These are phyloP conservation scores for Dryobotodes eremita DNA, from an alignment of 2,888 invertebrate species.

Conservation along the genomic window DNA sequence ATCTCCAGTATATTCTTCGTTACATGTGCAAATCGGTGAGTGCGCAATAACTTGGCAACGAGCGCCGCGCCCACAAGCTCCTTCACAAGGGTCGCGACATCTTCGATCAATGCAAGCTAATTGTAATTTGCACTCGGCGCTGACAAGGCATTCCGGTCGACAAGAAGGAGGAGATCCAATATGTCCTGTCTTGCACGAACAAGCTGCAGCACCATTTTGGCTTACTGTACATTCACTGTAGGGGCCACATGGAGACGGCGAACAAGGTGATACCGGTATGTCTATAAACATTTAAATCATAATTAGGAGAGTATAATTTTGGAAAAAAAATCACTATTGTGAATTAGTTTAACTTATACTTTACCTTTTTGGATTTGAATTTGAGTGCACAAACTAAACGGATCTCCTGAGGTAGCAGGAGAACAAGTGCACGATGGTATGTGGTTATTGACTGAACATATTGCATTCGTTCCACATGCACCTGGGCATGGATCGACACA, in stretches of 20 bases:
- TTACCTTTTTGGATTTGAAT: constrained; percentile 81
- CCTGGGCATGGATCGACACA: constrained; percentile 95
- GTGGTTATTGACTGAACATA: constrained; percentile 94
- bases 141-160: constrained; percentile 94
- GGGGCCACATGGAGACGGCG: constrained; percentile 95
- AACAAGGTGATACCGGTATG: constrained; percentile 88
- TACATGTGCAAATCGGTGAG: constrained; percentile 94
- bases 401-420: constrained; percentile 93
- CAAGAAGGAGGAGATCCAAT: constrained; percentile 94
- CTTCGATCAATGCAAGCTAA: constrained; percentile 93
- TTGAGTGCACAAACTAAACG: constrained; percentile 90
- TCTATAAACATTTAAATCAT: constrained; percentile 33
- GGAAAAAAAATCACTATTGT: neutral
- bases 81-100: constrained; percentile 94
- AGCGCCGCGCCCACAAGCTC: constrained; percentile 94
- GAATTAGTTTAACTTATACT: constrained; percentile 23
- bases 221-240: constrained; percentile 92
- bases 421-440: constrained; percentile 94
- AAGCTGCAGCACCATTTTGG: constrained; percentile 91
- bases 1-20: constrained; percentile 93
- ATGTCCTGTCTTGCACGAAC: constrained; percentile 93
- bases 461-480: constrained; percentile 94
- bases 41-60: constrained; percentile 94
- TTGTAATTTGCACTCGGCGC: constrained; percentile 93
- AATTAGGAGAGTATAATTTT: neutral